These are phyloP conservation scores for Rousettus leschenaultii DNA, from an alignment of 2,113 vertebrate genomes.

Conservation along the genomic window DNA sequence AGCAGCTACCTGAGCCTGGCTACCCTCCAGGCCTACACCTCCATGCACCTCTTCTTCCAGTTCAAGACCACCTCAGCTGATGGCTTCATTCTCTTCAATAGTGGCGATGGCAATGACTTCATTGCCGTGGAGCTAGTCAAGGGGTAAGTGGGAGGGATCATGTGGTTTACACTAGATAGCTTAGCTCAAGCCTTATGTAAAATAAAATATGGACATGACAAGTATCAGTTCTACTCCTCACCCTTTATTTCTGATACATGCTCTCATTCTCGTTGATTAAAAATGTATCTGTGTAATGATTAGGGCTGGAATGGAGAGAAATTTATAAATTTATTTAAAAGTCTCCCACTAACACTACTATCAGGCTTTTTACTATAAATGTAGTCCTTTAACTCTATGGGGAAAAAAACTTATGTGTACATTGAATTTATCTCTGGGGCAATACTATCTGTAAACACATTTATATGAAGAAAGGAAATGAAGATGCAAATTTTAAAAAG, in stretches of 20 bases:
- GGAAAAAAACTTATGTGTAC: not conserved
- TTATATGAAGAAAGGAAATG: not conserved
- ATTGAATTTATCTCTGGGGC: not conserved
- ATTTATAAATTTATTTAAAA: not conserved
- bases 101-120: conserved; percentile 91
- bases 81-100: conserved; percentile 97
- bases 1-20: conserved; percentile 96
- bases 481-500: not conserved
- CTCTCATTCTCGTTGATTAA: not conserved
- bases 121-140: conserved; percentile 98
- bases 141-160: conserved; percentile 85
- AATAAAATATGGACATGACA: not conserved
- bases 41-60: conserved; percentile 99
- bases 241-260: not conserved
- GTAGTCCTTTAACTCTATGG: not conserved
- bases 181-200: not conserved
- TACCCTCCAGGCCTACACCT: conserved; percentile 96
- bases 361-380: not conserved
- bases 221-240: not conserved
- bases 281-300: not conserved
- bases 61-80: conserved; percentile 97
- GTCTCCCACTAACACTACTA: not conserved
- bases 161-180: not conserved
- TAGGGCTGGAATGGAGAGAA: not conserved
- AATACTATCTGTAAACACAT: not conserved